Evolutionary conservation across 35 echinoderm and acorn worm genomes (phyloP).

Genomic region (Hemicentrotus pulcherrimus): DNA sequence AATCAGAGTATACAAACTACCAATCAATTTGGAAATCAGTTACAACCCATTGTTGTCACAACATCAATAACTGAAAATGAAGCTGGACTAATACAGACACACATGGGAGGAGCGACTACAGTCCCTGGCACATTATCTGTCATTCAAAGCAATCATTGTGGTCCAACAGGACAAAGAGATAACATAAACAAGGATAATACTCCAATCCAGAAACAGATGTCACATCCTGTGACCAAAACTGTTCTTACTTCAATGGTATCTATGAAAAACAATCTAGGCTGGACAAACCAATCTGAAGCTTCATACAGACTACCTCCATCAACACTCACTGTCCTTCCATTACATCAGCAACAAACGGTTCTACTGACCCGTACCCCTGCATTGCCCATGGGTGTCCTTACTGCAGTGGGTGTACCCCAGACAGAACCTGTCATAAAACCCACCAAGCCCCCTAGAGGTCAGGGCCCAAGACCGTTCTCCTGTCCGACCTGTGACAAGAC

Average conservation of each 20-base stretch:
- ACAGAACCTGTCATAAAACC: not conserved
- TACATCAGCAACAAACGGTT: not conserved
- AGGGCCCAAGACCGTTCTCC: constrained; percentile 7
- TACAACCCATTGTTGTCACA: not conserved
- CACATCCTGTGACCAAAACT: not conserved
- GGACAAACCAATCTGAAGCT: not conserved
- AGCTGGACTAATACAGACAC: not conserved
- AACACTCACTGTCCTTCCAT: not conserved
- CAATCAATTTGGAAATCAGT: not conserved
- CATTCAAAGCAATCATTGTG: not conserved
- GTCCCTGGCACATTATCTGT: not conserved
- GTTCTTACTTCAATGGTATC: not conserved
- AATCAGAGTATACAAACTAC: not conserved
- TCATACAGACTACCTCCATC: not conserved
- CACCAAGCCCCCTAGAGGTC: not conserved
- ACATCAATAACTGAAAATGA: not conserved
- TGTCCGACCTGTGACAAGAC: not conserved
- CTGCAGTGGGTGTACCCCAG: not conserved
- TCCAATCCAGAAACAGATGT: not conserved
- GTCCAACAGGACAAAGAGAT: not conserved
- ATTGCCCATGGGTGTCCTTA: not conserved
- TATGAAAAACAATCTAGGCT: not conserved
- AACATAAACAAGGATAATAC: not conserved
- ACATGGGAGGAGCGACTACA: not conserved
- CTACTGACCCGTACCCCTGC: not conserved